Conservation (phyloP, 2,113 vertebrate genomes). For the Rhadina sibilatrix region DNA sequence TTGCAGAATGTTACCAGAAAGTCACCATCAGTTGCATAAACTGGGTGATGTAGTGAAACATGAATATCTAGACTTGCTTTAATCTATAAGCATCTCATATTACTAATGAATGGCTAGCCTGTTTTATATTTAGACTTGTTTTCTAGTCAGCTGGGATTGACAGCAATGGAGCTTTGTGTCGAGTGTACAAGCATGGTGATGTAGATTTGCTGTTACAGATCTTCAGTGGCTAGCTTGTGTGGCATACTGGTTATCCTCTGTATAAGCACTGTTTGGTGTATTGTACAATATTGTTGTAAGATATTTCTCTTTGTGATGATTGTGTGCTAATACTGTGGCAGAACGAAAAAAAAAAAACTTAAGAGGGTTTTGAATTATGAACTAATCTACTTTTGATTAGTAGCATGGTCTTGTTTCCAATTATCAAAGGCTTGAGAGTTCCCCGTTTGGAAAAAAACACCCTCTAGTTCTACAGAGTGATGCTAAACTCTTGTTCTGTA, state of each 20-base stretch:
- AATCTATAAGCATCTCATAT: neutral
- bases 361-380: neutral
- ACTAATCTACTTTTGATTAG: neutral
- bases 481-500: neutral
- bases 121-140: neutral
- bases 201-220: neutral
- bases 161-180: neutral
- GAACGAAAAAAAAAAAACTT: neutral
- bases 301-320: neutral
- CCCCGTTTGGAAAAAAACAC: neutral
- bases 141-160: neutral
- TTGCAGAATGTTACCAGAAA: neutral
- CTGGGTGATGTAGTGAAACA: neutral
- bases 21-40: neutral
- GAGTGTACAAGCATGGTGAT: neutral
- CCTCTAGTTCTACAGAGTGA: neutral
- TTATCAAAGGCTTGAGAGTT: neutral
- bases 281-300: neutral
- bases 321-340: neutral
- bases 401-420: neutral
- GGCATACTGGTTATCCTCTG: neutral
- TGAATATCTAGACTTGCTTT: neutral
- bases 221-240: neutral
- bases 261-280: neutral
- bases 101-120: neutral